Base-by-base conservation (phyloP, 2,797 vertebrate genomes). In the Enteromius radiatus region DNA sequence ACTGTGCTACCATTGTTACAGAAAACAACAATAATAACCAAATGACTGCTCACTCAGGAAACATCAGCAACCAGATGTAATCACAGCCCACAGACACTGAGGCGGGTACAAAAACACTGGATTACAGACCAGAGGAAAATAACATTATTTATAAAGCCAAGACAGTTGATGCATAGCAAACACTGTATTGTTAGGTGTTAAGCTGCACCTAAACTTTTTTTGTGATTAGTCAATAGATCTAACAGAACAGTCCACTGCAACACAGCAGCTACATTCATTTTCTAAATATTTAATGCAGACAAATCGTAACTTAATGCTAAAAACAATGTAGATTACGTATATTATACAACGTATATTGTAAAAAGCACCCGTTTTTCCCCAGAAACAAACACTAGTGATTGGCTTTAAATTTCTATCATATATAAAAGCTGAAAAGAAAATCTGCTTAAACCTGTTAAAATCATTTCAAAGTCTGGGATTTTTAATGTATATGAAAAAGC, bases 1-100 rank as follows among this genome's bases (percentile, higher is more conserved):
- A 45, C 9, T 23, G 54, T 4, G 10, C 36, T 69, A 21, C 64
- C 36, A 45, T 76, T 82, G 81, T 82, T 77, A 4, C 26, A 68
- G 47, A 31, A 36, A 28, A 8, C 23, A 49, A 31, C 10, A 45
- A 76, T n/a, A 82, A 74, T 7, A 49, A 3, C 33, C 21, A n/a
- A 31, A 47, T 47, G 68, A 71, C 52, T 63, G 68, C 63, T 61
- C 63, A 38, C 6, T 38, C 45, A 12, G 19, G 54, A 23, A 21
- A 56, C 33, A 54, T 79, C 41, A 21, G 36, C n/a, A 2, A 28
- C 23, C 10, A 79, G n/a, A 68, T 4, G 4, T 7, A 28, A 69
- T n/a, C n/a, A n/a, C n/a, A n/a, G n/a, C n/a, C 64, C 17, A 19
- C 47, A 69, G 33, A 67, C 11, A 74, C 28, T 9, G 31, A 74